These are phyloP conservation scores for Netelia inedita DNA, from an alignment of 2,888 invertebrate species.

Conservation along the genomic window DNA sequence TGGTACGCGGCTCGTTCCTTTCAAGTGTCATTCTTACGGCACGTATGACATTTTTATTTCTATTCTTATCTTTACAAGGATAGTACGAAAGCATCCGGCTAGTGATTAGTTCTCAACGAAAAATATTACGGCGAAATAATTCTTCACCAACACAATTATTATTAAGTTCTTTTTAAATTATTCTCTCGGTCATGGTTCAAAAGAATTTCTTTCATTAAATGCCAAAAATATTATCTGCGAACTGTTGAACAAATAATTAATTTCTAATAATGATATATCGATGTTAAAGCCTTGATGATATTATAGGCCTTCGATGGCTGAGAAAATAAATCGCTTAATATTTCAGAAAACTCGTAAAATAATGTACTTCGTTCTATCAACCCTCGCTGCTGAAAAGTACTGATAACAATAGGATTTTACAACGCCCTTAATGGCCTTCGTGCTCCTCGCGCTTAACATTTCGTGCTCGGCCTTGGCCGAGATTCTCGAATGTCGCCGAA, in stretches of 20 bases:
- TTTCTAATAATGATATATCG: no score
- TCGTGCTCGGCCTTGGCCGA: conserved; percentile 37
- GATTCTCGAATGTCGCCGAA: conserved; percentile 9
- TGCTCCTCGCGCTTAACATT: not conserved
- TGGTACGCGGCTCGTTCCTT: conserved; percentile 22
- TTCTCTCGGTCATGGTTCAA: not conserved
- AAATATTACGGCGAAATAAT: not conserved
- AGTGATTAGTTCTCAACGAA: conserved; percentile 8
- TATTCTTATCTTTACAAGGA: not conserved
- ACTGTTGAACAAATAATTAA: not conserved
- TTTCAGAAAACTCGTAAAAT: not conserved
- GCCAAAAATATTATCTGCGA: not conserved
- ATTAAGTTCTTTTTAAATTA: not conserved
- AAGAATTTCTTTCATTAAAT: no score
- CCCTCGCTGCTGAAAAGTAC: not conserved
- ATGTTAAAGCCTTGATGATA: no score
- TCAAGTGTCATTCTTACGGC: conserved; percentile 10
- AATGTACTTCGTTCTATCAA: not conserved
- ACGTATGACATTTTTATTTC: not conserved
- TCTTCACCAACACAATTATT: not conserved
- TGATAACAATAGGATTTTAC: not conserved
- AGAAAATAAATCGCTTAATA: no score
- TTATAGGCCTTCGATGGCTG: no score
- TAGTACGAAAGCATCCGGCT: not conserved
- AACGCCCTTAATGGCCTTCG: not conserved